Conservation (phyloP, 2,888 invertebrate genomes). For the Ptychoptera albimana region DNA sequence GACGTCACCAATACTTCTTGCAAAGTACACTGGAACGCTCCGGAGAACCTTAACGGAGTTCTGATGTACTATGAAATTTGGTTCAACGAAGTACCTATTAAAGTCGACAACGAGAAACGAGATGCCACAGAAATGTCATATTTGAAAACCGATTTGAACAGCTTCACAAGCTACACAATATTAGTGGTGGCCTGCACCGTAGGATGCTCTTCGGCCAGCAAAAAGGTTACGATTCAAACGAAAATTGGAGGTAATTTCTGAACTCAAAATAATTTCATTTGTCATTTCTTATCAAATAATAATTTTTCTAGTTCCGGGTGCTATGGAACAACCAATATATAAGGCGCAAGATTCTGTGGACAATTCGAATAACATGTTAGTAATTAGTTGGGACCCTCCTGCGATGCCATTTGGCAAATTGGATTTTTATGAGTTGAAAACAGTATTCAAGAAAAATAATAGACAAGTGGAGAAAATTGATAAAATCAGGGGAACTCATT, state of each 20-base stretch:
- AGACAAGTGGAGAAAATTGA: constrained; percentile 12
- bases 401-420: constrained; percentile 35
- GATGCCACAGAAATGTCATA: constrained; percentile 12
- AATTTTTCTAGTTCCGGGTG: constrained; percentile 12
- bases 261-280: neutral
- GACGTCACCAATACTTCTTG: constrained; percentile 43
- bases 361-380: too few species aligned
- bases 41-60: constrained; percentile 54
- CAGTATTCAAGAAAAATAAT: constrained; percentile 3
- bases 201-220: constrained; percentile 42
- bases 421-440: constrained; percentile 37
- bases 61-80: constrained; percentile 47
- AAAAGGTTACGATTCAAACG: constrained; percentile 37
- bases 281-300: too few species aligned
- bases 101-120: constrained; percentile 4
- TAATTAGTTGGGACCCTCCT: constrained; percentile 37
- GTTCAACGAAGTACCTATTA: constrained; percentile 8
- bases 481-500: constrained; percentile 12
- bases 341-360: constrained; percentile 9
- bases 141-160: constrained; percentile 30
- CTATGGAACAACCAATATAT: constrained; percentile 3
- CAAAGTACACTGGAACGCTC: constrained; percentile 46
- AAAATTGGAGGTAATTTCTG: constrained; percentile 36
- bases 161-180: constrained; percentile 52
- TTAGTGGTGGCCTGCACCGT: constrained; percentile 55